Evolutionary conservation across 2,888 invertebrate genomes (phyloP).

Genomic region (Danaus chrysippus): DNA sequence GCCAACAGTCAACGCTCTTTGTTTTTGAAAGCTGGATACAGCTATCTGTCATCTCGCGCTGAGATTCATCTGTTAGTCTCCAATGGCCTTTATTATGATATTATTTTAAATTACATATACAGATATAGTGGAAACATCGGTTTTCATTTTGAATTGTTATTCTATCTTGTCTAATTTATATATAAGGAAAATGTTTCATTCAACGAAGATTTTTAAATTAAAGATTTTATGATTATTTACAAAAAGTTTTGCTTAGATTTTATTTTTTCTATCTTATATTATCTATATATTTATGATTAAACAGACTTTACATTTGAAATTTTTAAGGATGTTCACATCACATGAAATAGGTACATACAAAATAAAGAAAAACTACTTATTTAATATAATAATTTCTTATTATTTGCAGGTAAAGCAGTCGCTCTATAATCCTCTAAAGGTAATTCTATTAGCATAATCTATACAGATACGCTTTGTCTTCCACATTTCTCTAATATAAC

Average conservation of each 20-base stretch:
- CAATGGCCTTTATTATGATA: constrained; percentile 28
- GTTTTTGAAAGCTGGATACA: constrained; percentile 39
- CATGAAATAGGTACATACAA: too few relatives aligned
- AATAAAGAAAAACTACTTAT: not conserved
- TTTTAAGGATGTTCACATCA: too few relatives aligned
- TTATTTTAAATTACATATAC: constrained; percentile 4
- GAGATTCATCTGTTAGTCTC: constrained; percentile 53
- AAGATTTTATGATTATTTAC: too few relatives aligned
- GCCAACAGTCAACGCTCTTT: constrained; percentile 59
- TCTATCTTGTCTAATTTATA: too few relatives aligned
- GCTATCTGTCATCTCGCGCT: constrained; percentile 59
- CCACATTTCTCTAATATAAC: constrained; percentile 7
- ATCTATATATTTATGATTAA: too few relatives aligned
- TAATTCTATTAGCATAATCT: constrained; percentile 4
- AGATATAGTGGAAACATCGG: not conserved
- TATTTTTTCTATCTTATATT: too few relatives aligned
- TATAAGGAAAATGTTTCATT: too few relatives aligned
- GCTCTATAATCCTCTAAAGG: constrained; percentile 1
- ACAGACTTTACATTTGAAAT: too few relatives aligned
- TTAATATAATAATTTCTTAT: not conserved
- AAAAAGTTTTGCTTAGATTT: too few relatives aligned
- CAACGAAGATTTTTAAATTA: too few relatives aligned
- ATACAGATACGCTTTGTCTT: constrained; percentile 4
- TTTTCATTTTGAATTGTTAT: not conserved
- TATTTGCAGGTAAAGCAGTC: not conserved